phyloP scores from a whole-genome alignment of 2,113 vertebrate genomes.

The Lepidothrix coronata region DNA sequence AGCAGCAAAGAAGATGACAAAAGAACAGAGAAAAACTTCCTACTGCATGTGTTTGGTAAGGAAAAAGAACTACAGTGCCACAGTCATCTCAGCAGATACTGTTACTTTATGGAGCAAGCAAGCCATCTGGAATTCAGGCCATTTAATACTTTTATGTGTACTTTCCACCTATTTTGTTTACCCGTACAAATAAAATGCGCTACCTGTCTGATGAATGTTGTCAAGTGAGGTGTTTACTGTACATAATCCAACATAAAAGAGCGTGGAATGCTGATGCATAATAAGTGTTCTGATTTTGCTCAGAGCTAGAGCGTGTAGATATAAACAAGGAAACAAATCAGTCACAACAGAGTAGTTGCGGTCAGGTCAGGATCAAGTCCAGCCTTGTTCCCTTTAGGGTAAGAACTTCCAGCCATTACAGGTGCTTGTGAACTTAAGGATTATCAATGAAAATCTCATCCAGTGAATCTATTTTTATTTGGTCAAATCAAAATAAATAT shows the following conservation, averaged over 20 bases:
- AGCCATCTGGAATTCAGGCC: conserved; percentile 22
- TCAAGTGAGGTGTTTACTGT: not conserved
- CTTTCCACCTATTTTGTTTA: not conserved
- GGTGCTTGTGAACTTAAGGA: not conserved
- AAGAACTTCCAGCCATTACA: not conserved
- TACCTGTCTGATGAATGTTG: not conserved
- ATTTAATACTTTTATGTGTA: not conserved
- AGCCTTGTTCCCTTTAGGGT: not conserved
- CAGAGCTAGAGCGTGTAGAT: not conserved
- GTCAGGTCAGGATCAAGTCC: not conserved
- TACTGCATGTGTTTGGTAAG: conserved; percentile 10
- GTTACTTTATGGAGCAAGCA: not conserved
- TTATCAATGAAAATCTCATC: not conserved
- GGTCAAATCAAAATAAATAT: not conserved
- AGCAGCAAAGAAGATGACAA: conserved; percentile 60
- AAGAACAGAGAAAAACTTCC: conserved; percentile 46
- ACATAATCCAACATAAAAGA: not conserved
- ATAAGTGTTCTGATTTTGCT: not conserved
- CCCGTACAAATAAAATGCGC: not conserved
- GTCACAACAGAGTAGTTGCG: not conserved
- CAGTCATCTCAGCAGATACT: not conserved
- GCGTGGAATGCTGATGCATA: not conserved
- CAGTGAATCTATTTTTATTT: not conserved
- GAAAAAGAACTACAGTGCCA: not conserved
- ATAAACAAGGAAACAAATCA: not conserved